These are phyloP conservation scores for Bubo bubo DNA, from an alignment of 2,113 vertebrate species.

Conservation along the genomic window DNA sequence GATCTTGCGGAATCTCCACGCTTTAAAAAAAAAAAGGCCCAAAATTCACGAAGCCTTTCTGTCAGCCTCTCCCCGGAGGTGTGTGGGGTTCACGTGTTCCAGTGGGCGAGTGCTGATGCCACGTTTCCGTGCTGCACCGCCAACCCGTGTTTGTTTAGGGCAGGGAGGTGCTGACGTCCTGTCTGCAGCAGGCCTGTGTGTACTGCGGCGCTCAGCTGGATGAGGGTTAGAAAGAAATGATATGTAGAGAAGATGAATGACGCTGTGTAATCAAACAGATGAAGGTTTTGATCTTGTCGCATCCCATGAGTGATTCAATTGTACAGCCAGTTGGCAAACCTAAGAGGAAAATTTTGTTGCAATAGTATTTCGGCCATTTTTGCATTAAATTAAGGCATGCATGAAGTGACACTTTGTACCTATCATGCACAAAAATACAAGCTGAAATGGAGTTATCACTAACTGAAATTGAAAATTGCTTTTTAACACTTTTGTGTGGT, in stretches of 20 bases:
- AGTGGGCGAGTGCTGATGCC: background rate
- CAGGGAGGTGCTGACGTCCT: background rate
- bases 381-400: background rate
- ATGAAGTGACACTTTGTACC: background rate
- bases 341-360: background rate
- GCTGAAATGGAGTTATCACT: background rate
- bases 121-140: background rate
- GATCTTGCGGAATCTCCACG: background rate
- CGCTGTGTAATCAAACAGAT: background rate
- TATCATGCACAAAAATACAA: too few species aligned
- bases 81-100: accelerated
- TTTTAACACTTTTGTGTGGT: background rate
- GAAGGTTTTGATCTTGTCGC: background rate
- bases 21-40: background rate
- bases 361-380: background rate
- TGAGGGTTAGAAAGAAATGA: background rate
- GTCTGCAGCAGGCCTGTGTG: background rate
- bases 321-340: background rate
- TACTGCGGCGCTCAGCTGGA: background rate
- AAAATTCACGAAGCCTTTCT: background rate
- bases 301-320: background rate
- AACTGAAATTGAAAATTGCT: background rate
- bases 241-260: background rate
- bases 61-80: background rate
- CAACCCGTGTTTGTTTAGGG: background rate